These are phyloP conservation scores for Furcifer pardalis DNA, from an alignment of 2,797 vertebrate genomes.

Conservation along the genomic window DNA sequence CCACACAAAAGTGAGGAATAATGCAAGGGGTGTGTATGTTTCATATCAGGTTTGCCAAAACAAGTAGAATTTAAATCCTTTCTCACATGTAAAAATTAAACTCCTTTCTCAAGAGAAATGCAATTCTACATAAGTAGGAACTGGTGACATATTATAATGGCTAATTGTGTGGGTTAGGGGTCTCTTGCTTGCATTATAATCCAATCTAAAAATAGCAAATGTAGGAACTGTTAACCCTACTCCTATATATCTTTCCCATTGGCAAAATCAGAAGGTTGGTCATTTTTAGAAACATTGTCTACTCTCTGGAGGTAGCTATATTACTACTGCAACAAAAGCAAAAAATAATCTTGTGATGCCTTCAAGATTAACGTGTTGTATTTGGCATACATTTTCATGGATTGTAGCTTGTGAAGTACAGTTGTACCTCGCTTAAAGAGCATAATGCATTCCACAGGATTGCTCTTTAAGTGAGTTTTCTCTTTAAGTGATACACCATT, in stretches of 20 bases:
- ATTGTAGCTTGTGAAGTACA: too few species aligned
- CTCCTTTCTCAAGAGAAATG: not conserved
- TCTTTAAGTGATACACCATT: too few species aligned
- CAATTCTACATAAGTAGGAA: not conserved
- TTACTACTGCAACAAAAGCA: too few species aligned
- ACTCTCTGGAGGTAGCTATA: too few species aligned
- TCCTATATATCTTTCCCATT: not conserved
- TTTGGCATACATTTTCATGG: too few species aligned
- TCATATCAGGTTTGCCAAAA: not conserved
- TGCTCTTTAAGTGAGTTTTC: too few species aligned
- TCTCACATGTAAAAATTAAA: not conserved
- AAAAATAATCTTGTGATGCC: too few species aligned
- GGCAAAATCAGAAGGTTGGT: not conserved
- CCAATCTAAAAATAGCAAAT: not conserved
- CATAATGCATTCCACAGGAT: too few species aligned
- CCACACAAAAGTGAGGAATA: not conserved
- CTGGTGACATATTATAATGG: not conserved
- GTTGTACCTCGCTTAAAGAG: too few species aligned
- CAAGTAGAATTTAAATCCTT: not conserved
- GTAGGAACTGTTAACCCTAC: not conserved
- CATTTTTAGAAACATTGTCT: too few species aligned
- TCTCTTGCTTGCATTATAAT: not conserved
- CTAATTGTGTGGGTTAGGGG: not conserved
- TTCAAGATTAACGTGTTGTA: too few species aligned
- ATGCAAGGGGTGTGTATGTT: too few species aligned